Evolutionary conservation across 92 coral and sea anemone species (phyloP).

Genomic region (Actinostola sp.): DNA sequence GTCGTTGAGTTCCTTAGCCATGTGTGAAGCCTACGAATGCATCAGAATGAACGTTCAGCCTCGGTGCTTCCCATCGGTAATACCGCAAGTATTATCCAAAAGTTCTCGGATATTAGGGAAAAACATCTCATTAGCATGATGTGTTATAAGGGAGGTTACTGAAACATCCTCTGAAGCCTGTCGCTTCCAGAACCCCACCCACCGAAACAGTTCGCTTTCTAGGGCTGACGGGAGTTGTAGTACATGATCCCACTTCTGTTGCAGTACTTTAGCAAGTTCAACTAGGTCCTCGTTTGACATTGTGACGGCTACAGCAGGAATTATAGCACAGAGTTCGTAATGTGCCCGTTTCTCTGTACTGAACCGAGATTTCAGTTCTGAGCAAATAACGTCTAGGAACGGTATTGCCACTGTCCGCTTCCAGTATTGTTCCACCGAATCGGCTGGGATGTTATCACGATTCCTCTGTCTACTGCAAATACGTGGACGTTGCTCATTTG

Average conservation of each 20-base stretch:
- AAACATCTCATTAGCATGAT: no score
- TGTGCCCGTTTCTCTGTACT: constrained; percentile 42
- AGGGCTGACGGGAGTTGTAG: constrained; percentile 12
- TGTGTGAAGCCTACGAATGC: no score
- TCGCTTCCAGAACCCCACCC: no score
- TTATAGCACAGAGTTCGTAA: constrained; percentile 47
- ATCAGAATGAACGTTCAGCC: no score
- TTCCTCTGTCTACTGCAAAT: background rate
- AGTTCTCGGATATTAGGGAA: no score
- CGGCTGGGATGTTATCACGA: constrained; percentile 13
- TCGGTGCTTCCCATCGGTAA: no score
- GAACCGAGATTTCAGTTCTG: constrained; percentile 32
- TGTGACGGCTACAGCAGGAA: constrained; percentile 43
- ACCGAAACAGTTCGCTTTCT: constrained; percentile 19
- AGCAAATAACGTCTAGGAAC: constrained; percentile 42
- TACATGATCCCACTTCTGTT: constrained; percentile 45
- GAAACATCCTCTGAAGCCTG: no score
- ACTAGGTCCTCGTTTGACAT: no score
- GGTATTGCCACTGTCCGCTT: constrained; percentile 36
- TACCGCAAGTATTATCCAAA: no score
- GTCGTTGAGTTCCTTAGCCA: no score
- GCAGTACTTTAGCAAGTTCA: constrained; percentile 52
- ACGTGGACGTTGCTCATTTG: constrained; percentile 40
- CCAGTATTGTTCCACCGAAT: constrained; percentile 1
- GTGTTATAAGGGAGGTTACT: no score